Conservation (phyloP, 2,797 vertebrate species). For the Gymnothorax javanicus region DNA sequence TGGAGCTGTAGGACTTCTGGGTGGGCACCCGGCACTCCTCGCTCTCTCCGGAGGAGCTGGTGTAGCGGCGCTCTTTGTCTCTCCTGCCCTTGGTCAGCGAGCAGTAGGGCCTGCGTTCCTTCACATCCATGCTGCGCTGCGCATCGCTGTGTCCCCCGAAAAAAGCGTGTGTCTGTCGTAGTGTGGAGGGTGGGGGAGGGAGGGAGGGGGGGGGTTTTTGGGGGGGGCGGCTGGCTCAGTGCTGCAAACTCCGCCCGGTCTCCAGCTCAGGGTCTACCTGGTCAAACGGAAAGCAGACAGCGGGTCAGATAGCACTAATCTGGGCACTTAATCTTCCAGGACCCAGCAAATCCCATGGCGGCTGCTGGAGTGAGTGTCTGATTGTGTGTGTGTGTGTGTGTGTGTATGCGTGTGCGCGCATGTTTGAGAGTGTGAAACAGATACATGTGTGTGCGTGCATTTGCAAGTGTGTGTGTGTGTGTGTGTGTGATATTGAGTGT, state of each 20-base stretch:
- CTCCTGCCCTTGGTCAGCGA: conserved; percentile 92
- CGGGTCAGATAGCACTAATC: conserved; percentile 31
- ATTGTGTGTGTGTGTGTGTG: conserved; percentile 2
- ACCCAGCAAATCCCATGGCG: background rate
- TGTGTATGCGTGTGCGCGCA: background rate
- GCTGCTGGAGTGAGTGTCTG: background rate
- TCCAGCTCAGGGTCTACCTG: conserved; percentile 70
- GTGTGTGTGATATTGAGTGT: no score
- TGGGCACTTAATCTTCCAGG: conserved; percentile 31
- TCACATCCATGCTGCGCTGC: conserved; percentile 95
- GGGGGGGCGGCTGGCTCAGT: conserved; percentile 38
- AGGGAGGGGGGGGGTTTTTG: no score
- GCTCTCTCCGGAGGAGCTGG: conserved; percentile 77
- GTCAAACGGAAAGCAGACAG: conserved; percentile 33
- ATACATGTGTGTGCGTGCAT: background rate
- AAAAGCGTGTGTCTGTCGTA: background rate
- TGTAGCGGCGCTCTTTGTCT: conserved; percentile 87
- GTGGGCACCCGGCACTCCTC: conserved; percentile 93
- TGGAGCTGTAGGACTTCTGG: conserved; percentile 97
- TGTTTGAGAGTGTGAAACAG: background rate
- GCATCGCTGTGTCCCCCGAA: conserved; percentile 71
- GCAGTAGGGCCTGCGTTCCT: conserved; percentile 96
- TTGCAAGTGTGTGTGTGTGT: background rate
- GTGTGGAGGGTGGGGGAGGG: no score
- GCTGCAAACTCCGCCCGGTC: conserved; percentile 59